Evolutionary conservation across 2,113 vertebrate species (phyloP).

Genomic region (Lepus europaeus): DNA sequence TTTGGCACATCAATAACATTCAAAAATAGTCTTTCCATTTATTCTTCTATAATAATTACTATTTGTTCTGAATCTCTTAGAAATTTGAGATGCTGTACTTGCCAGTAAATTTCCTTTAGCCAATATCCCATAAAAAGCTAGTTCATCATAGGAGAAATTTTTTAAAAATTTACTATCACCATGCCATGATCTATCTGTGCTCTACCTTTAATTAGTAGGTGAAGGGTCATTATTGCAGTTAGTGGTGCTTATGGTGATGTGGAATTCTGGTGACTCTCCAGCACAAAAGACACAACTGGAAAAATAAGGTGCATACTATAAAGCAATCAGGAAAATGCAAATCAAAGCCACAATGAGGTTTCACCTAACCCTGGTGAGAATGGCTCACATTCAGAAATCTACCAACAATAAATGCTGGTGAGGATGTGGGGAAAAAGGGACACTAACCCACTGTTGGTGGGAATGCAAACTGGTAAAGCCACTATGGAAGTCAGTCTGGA

Average conservation of each 20-base stretch:
- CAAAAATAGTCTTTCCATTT: background rate
- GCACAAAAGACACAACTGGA: background rate
- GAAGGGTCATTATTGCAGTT: background rate
- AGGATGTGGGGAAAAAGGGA: too few species aligned
- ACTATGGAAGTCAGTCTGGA: too few species aligned
- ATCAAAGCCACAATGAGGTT: too few species aligned
- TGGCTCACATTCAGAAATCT: too few species aligned
- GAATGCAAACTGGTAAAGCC: too few species aligned
- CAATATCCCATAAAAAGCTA: too few species aligned
- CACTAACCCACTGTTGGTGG: too few species aligned
- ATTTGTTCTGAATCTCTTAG: background rate
- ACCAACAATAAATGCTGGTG: too few species aligned
- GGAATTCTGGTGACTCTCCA: background rate
- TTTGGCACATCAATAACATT: background rate
- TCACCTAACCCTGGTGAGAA: too few species aligned
- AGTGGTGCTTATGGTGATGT: background rate
- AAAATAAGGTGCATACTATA: background rate
- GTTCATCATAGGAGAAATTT: background rate
- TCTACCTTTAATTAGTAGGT: background rate
- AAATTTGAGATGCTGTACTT: background rate
- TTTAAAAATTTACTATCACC: background rate
- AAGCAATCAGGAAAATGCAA: background rate
- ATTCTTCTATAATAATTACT: background rate
- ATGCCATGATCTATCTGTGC: background rate
- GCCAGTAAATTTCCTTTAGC: background rate